phyloP scores from a whole-genome alignment of 2,888 invertebrate genomes.

The Halocaridina rubra region DNA sequence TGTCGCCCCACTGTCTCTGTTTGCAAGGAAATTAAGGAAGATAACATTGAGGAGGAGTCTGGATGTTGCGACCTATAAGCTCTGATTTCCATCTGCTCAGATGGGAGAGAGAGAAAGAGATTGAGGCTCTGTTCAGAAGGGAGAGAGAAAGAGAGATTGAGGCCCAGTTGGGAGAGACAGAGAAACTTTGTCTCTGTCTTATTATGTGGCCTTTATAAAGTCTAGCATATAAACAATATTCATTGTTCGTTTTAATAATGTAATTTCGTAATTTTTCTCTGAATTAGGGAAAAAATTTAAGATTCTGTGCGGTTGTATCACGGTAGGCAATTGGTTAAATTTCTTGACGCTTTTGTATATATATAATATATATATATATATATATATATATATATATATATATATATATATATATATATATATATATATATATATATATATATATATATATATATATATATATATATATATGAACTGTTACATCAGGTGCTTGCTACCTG shows the following conservation, averaged over 20 bases:
- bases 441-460: not conserved
- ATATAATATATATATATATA: not conserved
- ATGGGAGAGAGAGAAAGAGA: not conserved
- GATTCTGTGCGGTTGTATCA: not conserved
- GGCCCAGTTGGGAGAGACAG: not conserved
- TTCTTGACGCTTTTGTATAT: not conserved
- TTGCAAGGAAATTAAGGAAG: constrained; percentile 32
- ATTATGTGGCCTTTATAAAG: no score
- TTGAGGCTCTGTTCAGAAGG: not conserved
- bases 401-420: not conserved
- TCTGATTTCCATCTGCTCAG: not conserved
- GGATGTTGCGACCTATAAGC: not conserved
- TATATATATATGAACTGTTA: not conserved
- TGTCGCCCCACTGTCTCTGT: constrained; percentile 18
- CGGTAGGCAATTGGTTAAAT: not conserved
- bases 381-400: not conserved
- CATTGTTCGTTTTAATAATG: no score
- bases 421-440: not conserved
- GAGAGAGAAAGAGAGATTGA: no score
- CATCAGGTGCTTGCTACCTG: no score
- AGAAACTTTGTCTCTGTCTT: not conserved
- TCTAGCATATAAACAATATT: no score
- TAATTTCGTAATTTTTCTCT: no score
- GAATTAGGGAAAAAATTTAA: no score
- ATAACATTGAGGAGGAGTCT: constrained; percentile 26